Base-by-base conservation (phyloP, 2,888 invertebrate genomes). In the Rotaria sp. region DNA sequence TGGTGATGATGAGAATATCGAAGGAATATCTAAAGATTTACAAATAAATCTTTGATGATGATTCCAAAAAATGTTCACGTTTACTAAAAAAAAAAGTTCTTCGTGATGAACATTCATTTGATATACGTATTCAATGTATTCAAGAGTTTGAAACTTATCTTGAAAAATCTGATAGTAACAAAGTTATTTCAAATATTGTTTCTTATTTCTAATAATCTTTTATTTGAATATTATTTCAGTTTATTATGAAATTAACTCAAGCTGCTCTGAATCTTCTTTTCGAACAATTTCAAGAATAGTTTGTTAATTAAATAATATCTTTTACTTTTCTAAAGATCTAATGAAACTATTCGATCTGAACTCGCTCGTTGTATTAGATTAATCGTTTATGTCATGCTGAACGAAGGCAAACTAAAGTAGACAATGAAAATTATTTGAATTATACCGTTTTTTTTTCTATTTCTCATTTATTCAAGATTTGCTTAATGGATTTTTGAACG, bases 21-120 rank as follows among this genome's bases (percentile, higher is more conserved):
- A 41, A 45, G 67, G 35, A 35, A 45, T 80, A 21, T 80, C 80
- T 45, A 45, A 80, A 86, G 86, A 86, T 59, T 85, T 74, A 26
- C 74, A 80, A 30, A 74, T n/a, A 45, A 85, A 55, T 86, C 41
- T 85, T 75, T 59, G 57, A 74, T 35, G 86, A 86, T 52, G 86
- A 86, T 35, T 86, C 86, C n/a, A n/a, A n/a, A 35, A 86, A 86
- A 55, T 86, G 85, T 85, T 48, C 86, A n/a, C 50, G 86, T 38
- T 75, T 85, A 50, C 41, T 86, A 26, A 86, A 85, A 52, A 86
- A 85, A 52, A 86, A 86, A 59, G 75, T 85, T 13, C 57, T 86
- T 26, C 74, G 86, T 48, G 86, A 86, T n/a, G 86, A 86, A 59
- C 85, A 75, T 45, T 85, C 80, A 45, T 45, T 85, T 59, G 86